A percentile compares a stretch with the other conserved stretches of the same genome.
These are phyloP conservation scores for Chelidonichthys spinosus DNA, from an alignment of 2,797 vertebrate genomes.

Conservation along the genomic window DNA sequence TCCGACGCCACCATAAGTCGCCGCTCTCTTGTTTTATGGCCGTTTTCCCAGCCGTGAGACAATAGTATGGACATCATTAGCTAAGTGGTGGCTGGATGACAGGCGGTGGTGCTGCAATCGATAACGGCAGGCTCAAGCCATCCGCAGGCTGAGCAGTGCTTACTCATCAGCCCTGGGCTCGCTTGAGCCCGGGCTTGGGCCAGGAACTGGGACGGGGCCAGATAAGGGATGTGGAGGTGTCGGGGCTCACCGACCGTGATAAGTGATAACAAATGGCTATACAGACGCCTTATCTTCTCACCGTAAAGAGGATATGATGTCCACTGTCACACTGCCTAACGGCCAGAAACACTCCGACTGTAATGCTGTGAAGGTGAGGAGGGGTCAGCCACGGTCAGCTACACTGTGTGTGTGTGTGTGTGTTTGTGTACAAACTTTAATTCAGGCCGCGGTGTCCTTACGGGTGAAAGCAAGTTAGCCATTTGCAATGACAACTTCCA, in stretches of 20 bases:
- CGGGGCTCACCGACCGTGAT: constrained; percentile 59
- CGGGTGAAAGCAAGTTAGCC: constrained; percentile 9
- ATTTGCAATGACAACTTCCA: constrained; percentile 17
- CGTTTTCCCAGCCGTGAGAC: constrained; percentile 66
- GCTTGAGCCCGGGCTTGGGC: constrained; percentile 28
- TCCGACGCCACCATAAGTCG: constrained; percentile 11
- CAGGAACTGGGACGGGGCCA: constrained; percentile 55
- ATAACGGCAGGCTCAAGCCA: constrained; percentile 67
- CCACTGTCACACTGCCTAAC: constrained; percentile 64
- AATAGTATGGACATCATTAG: constrained; percentile 81
- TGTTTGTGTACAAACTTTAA: neutral
- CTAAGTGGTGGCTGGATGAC: constrained; percentile 84
- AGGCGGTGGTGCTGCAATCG: constrained; percentile 70
- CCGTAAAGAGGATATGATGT: constrained; percentile 79
- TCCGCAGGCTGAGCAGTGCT: constrained; percentile 67
- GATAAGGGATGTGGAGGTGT: constrained; percentile 78
- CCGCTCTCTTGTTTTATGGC: constrained; percentile 67
- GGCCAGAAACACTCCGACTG: constrained; percentile 54
- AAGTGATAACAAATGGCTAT: constrained; percentile 76
- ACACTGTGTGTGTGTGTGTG: constrained; percentile 11
- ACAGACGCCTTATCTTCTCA: constrained; percentile 77
- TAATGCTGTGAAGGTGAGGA: constrained; percentile 55
- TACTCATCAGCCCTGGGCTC: constrained; percentile 75
- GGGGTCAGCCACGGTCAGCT: constrained; percentile 46
- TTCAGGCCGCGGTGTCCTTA: neutral